Conservation (phyloP, 1,140 invertebrate genomes). For the Spodoptera frugiperda region DNA sequence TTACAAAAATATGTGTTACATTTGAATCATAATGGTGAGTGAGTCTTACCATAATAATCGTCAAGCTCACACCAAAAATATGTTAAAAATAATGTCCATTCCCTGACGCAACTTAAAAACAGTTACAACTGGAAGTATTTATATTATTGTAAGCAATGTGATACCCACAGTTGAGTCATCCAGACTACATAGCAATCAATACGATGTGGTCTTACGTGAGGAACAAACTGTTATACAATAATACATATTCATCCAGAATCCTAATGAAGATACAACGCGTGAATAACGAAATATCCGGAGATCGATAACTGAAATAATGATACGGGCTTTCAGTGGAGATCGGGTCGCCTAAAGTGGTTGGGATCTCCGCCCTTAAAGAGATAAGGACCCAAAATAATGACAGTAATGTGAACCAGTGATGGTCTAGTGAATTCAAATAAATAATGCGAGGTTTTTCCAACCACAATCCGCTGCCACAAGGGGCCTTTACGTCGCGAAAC, state of each 20-base stretch:
- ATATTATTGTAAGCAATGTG: too few species aligned
- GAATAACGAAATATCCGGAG: constrained; percentile 4
- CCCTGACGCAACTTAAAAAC: neutral
- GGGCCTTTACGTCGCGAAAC: constrained; percentile 8
- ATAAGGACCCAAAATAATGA: constrained; percentile 3
- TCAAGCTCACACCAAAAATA: too few species aligned
- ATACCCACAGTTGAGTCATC: too few species aligned
- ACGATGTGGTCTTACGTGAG: neutral
- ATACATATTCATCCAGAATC: neutral
- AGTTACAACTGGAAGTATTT: neutral
- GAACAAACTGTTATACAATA: neutral
- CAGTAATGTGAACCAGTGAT: neutral
- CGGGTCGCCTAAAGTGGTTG: too few species aligned
- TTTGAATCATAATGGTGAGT: too few species aligned
- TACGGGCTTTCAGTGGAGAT: neutral
- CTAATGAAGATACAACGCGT: constrained; percentile 4
- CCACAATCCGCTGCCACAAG: constrained; percentile 14
- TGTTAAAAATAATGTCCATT: too few species aligned
- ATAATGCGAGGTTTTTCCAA: neutral
- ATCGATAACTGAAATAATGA: neutral
- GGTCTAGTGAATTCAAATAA: neutral
- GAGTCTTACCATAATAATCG: too few species aligned
- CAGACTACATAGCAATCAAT: neutral
- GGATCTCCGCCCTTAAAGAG: too few species aligned
- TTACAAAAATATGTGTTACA: too few species aligned